Conservation (phyloP, 1,140 invertebrate genomes). For the Piezodorus guildinii region DNA sequence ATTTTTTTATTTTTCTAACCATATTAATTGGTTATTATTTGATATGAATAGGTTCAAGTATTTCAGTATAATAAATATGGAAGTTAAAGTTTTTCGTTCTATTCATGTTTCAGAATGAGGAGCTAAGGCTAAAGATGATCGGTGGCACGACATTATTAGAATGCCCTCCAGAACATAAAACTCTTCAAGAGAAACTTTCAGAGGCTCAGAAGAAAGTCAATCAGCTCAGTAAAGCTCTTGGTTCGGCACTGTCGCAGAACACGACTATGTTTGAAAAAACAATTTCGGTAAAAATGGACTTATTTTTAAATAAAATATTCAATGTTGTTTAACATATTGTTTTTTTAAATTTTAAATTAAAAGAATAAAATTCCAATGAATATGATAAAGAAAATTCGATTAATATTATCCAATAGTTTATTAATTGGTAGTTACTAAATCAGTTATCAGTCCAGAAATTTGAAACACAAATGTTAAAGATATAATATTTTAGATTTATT, state of each 20-base stretch:
- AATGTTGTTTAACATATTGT: too few species aligned
- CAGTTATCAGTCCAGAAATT: too few species aligned
- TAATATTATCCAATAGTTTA: too few species aligned
- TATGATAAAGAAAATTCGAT: too few species aligned
- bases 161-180: slow-evolving; percentile 39
- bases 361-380: too few species aligned
- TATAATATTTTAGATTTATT: too few species aligned
- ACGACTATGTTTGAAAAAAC: slow-evolving; percentile 21
- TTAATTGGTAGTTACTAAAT: too few species aligned
- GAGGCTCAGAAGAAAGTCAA: slow-evolving; percentile 45
- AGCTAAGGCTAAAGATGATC: slow-evolving; percentile 48
- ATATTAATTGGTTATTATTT: too few species aligned
- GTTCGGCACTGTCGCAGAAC: slow-evolving; percentile 18
- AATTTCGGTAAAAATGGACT: slow-evolving; percentile 18
- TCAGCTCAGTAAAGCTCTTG: slow-evolving; percentile 43
- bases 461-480: too few species aligned
- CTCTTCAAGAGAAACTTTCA: slow-evolving; percentile 40
- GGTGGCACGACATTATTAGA: slow-evolving; percentile 30
- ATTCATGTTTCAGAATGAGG: slow-evolving; percentile 38
- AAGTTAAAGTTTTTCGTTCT: slow-evolving; percentile 29
- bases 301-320: background rate
- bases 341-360: too few species aligned
- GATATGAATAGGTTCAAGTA: too few species aligned
- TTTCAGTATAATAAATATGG: slow-evolving; percentile 21
- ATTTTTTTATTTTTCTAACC: too few species aligned